Evolutionary conservation across 2,113 vertebrate species (phyloP), one percentile per base, ranked within the genome.

Genomic region (Cyprinodon brontotheroides): DNA sequence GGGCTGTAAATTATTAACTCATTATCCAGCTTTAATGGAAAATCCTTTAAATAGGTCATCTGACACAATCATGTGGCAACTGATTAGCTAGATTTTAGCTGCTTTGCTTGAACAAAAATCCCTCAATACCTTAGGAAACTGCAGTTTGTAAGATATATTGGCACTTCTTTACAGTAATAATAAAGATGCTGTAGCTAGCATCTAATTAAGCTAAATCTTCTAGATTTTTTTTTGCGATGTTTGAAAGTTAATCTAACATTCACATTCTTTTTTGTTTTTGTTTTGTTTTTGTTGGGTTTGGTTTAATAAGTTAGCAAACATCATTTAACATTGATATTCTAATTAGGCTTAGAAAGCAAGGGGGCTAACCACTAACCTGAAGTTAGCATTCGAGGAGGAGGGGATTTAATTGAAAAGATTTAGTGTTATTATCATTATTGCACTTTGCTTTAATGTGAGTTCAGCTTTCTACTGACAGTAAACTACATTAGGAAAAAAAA

Each of bases 21-120:
- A 70, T 72, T 63, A 70, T n/a, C 36, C 29, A 39, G 20, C 39
- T 72, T 81, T 79, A 79, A 79, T 71, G 40, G 41, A 12, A 70
- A 81, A 75, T 65, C 61, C 11, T 1, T 39, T 48, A 57, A 75
- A 74, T 22, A 63, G 67, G 62, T 76, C 48, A 71, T 38, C 6
- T 73, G 22, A 81, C 10, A 68, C 57, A 43, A 9, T 65, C 17
- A 3, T 7, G 45, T 0, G 41, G 48, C n/a, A 14, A 5, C 17
- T 67, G 3, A 48, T 3, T 62, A 22, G 43, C 0, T 62, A 13
- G 40, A 38, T 48, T 63, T 3, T 14, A 9, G 36, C 37, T 62
- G 29, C 61, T 36, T 15, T 62, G 37, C 36, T 62, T 29, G 29
- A 29, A 3, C 29, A 62, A 29, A 14, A 37, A 15, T 61, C 4